Percentiles rank a stretch among this genome's conserved stretches.
phyloP scores from a whole-genome alignment of 92 coral and sea anemone species.

The Phenganax marumi region DNA sequence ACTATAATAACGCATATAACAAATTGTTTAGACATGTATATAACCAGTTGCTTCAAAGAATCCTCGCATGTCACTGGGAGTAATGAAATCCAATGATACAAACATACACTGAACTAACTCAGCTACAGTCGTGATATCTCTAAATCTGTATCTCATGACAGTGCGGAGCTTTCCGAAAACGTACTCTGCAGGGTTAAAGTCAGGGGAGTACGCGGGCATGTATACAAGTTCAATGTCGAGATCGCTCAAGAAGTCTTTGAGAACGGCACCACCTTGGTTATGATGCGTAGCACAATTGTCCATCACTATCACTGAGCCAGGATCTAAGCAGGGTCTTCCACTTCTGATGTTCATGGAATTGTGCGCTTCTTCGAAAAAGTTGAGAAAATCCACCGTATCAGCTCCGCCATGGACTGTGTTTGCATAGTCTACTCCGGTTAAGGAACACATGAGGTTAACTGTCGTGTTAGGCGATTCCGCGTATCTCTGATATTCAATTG shows the following conservation, averaged over 20 bases:
- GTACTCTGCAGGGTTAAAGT: constrained; percentile 44
- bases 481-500: neutral
- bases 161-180: constrained; percentile 40
- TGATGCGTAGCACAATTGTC: constrained; percentile 2
- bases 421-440: neutral
- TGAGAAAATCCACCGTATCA: neutral
- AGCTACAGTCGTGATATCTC: constrained; percentile 11
- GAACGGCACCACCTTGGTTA: neutral
- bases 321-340: constrained; percentile 50
- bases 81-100: constrained; percentile 30
- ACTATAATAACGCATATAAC: too few species aligned
- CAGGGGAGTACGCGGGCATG: constrained; percentile 54
- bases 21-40: constrained; percentile 25
- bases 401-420: neutral
- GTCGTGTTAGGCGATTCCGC: neutral
- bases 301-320: constrained; percentile 13
- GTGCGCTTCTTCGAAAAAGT: constrained; percentile 55
- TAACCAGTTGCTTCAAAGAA: constrained; percentile 21
- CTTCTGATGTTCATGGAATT: constrained; percentile 46
- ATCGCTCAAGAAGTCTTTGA: neutral
- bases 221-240: constrained; percentile 34
- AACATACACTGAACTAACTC: constrained; percentile 23
- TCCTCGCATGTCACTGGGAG: constrained; percentile 43
- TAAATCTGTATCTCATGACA: constrained; percentile 14
- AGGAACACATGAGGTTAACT: constrained; percentile 5